Conservation (phyloP, 2,113 vertebrate genomes). For the Noctilio leporinus region DNA sequence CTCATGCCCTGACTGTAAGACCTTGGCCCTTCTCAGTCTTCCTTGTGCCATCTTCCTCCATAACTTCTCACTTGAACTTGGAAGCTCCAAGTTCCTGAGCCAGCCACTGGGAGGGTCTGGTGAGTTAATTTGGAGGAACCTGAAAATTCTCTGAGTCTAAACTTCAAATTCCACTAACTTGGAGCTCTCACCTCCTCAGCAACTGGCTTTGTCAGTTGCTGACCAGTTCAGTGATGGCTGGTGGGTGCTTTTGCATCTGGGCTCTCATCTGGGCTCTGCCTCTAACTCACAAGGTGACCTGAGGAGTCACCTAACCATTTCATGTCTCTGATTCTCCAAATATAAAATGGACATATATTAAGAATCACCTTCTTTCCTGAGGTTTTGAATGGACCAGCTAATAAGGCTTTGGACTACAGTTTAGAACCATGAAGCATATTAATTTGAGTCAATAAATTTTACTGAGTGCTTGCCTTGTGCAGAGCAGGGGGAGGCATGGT, state of each 20-base stretch:
- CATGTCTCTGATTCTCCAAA: not conserved
- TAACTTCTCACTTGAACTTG: not conserved
- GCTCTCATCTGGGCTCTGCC: not conserved
- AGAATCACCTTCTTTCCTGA: not conserved
- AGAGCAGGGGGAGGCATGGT: not conserved
- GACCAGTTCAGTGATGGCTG: not conserved
- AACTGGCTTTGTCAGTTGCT: not conserved
- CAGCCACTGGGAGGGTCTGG: not conserved
- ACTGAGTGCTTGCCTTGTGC: not conserved
- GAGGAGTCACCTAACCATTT: not conserved
- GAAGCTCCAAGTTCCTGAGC: not conserved
- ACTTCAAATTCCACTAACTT: not conserved
- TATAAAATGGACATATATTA: not conserved
- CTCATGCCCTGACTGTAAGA: not conserved
- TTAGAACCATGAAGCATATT: not conserved
- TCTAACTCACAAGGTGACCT: not conserved
- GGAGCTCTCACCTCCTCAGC: not conserved
- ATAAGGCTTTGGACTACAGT: not conserved
- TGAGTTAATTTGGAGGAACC: not conserved
- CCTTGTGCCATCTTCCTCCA: not conserved
- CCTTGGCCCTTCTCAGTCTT: not conserved
- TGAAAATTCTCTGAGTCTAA: not conserved
- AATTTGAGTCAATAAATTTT: not conserved
- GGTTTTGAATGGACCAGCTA: not conserved
- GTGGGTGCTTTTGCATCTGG: not conserved